Percentiles rank a stretch among this genome's conserved stretches.
Conservation (phyloP, 2,113 vertebrate species). For the Pomatostomus ruficeps region DNA sequence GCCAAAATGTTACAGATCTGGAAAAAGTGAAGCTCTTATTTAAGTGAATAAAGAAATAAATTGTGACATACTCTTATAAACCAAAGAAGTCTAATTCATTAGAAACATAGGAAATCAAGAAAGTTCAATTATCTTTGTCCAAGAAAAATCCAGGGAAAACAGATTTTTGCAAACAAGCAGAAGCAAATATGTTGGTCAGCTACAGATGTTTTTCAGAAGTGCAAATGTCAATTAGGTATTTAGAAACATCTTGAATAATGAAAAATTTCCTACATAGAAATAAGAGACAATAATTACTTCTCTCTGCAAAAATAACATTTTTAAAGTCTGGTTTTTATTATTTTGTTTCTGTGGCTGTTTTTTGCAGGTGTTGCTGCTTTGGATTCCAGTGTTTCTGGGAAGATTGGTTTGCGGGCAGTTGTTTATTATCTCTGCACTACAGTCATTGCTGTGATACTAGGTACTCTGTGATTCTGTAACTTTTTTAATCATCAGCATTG, state of each 20-base stretch:
- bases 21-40: not conserved
- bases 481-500: not conserved
- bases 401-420: constrained; percentile 89
- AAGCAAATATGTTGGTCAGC: not conserved
- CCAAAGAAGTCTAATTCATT: not conserved
- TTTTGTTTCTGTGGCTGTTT: not conserved
- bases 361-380: constrained; percentile 88
- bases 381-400: constrained; percentile 92
- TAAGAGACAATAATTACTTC: not conserved
- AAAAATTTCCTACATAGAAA: not conserved
- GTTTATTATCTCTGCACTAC: constrained; percentile 94
- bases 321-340: not conserved
- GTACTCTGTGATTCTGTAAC: constrained; percentile 66
- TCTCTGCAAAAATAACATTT: not conserved
- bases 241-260: not conserved
- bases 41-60: not conserved
- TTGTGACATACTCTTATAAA: not conserved
- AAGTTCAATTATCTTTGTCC: not conserved
- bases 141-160: not conserved
- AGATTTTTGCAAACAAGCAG: not conserved
- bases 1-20: not conserved
- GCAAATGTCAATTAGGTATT: not conserved
- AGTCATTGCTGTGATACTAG: constrained; percentile 88
- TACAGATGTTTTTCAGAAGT: not conserved
- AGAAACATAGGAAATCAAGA: not conserved